Percentiles rank a stretch among this genome's conserved stretches.
phyloP scores from a whole-genome alignment of 2,113 vertebrate species.

The Pteruthius melanotis region DNA sequence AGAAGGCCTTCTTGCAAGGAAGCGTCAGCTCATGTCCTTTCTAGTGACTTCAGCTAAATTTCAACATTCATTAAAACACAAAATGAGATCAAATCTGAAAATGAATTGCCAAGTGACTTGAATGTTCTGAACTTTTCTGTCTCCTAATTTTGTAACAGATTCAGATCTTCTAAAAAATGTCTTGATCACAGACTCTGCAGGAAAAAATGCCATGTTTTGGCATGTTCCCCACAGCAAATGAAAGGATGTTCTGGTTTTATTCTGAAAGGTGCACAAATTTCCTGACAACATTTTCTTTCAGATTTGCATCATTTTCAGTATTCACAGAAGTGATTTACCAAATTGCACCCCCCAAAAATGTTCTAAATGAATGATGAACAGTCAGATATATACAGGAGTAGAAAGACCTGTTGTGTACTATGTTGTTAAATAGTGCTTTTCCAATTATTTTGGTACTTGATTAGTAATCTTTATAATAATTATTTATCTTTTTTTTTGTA shows the following conservation, averaged over 20 bases:
- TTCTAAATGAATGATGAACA: background rate
- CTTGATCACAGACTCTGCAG: background rate
- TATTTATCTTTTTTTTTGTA: background rate
- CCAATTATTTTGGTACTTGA: background rate
- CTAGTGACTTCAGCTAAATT: background rate
- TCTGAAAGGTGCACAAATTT: background rate
- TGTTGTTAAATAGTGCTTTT: background rate
- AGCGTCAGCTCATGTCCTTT: background rate
- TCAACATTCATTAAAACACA: conserved; percentile 30
- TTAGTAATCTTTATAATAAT: background rate
- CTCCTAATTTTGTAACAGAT: conserved; percentile 23
- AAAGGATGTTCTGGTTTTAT: background rate
- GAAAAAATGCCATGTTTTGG: background rate
- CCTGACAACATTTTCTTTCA: background rate
- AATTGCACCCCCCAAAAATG: background rate
- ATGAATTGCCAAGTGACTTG: background rate
- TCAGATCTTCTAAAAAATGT: conserved; percentile 12
- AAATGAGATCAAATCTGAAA: conserved; percentile 28
- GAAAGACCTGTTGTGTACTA: background rate
- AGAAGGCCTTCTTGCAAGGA: background rate
- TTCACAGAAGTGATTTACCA: background rate
- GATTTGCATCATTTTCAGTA: background rate
- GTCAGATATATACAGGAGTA: background rate
- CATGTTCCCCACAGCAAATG: background rate
- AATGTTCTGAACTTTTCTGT: background rate